Evolutionary conservation across 2,888 invertebrate genomes (phyloP).

Genomic region (Heliconius cydno): DNA sequence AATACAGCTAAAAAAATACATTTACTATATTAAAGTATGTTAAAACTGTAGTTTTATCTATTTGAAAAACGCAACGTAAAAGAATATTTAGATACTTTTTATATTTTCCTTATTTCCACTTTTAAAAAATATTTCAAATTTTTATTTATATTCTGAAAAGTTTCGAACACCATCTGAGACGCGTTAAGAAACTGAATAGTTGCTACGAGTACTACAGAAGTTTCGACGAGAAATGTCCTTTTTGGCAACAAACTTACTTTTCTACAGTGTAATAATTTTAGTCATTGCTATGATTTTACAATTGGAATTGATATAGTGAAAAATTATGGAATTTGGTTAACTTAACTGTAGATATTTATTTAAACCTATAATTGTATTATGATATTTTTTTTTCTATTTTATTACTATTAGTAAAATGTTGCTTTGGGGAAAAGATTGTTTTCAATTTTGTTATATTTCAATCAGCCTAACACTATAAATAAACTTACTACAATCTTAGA

Average conservation of each 20-base stretch:
- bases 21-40: no score
- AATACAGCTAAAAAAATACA: background rate
- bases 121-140: background rate
- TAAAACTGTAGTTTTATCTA: background rate
- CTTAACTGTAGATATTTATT: no score
- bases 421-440: no score
- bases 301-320: no score
- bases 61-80: background rate
- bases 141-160: conserved; percentile 16
- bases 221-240: background rate
- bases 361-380: no score
- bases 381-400: no score
- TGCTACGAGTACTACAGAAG: conserved; percentile 6
- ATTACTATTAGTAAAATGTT: no score
- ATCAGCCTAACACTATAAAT: no score
- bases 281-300: background rate
- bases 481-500: no score
- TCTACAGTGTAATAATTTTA: conserved; percentile 12
- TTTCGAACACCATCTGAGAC: background rate
- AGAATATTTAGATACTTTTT: background rate
- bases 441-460: no score
- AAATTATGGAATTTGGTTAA: no score
- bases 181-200: conserved; percentile 13
- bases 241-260: background rate
- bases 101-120: background rate